A percentile compares a stretch with the other conserved stretches of the same genome.
Conservation (phyloP, 2,888 invertebrate species). For the Diogma glabrata region DNA sequence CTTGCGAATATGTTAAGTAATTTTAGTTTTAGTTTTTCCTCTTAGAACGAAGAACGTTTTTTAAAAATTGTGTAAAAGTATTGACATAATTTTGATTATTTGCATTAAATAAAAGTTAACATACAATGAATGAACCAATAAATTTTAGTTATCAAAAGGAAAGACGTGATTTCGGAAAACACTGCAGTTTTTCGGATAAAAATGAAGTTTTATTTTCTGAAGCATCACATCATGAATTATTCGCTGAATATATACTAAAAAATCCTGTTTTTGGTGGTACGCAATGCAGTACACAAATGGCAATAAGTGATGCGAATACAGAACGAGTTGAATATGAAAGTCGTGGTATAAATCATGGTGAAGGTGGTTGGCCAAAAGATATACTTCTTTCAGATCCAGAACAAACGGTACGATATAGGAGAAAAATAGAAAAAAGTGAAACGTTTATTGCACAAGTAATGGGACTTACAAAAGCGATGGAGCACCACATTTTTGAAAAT, state of each 20-base stretch:
- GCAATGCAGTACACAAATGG: constrained; percentile 44
- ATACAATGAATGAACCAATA: constrained; percentile 19
- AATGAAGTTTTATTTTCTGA: constrained; percentile 52
- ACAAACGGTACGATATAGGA: constrained; percentile 56
- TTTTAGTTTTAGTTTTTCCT: too few relatives aligned
- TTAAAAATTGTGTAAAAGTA: too few relatives aligned
- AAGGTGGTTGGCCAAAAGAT: constrained; percentile 81
- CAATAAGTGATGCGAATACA: constrained; percentile 26
- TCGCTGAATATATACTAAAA: constrained; percentile 42
- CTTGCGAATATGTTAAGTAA: too few relatives aligned
- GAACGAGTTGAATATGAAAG: constrained; percentile 27
- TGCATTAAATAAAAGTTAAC: too few relatives aligned
- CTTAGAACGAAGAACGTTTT: too few relatives aligned
- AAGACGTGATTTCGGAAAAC: constrained; percentile 58
- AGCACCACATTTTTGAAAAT: constrained; percentile 61
- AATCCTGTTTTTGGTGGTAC: constrained; percentile 47
- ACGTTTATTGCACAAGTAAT: constrained; percentile 53
- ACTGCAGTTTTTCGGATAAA: constrained; percentile 56
- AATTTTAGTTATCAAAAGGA: constrained; percentile 45
- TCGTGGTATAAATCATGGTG: constrained; percentile 57
- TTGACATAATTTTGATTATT: too few relatives aligned
- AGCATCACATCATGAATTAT: constrained; percentile 41
- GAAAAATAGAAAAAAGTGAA: constrained; percentile 72
- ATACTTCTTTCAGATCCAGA: constrained; percentile 53
- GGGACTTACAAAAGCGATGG: constrained; percentile 43